Evolutionary conservation across 2,797 vertebrate species (phyloP), one percentile per base, ranked within the genome.

Genomic region (Adrianichthys oophorus): DNA sequence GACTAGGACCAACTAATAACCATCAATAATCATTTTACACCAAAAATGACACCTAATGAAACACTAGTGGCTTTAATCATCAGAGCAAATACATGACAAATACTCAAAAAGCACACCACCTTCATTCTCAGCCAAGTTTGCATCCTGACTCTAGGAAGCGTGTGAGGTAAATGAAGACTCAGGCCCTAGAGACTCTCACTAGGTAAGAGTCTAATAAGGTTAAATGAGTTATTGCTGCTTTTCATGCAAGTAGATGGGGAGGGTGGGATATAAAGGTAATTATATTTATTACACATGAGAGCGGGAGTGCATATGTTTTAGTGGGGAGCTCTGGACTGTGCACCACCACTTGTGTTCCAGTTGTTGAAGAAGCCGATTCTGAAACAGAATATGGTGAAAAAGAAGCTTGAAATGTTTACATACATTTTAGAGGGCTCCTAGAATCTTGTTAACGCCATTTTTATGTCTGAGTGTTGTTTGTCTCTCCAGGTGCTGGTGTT

Each of bases 141-240:
- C 53, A 70, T 65, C 41, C 5, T 62, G 62, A 68, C 79, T 74
- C 65, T 70, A 78, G 62, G 65, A 65, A 64, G 67, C 65, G 69
- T 59, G 62, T 41, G 73, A 74, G 59, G 68, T 60, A 78, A 84
- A 82, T 85, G 78, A 78, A 58, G 48, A 79, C 47, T 72, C 26
- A 15, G 53, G 32, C 80, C 76, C 74, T 42, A 23, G 82, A 80
- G 82, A 75, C 61, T 74, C 74, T 72, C 76, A 68, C 78, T 72
- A 80, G 70, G 74, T 80, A 79, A 86, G 85, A 14, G 57, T 70
- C 67, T 88, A 87, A 86, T 83, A 74, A 79, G 69, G 76, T 70
- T 83, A 80, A 83, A 81, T 83, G 82, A 80, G 78, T 84, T 82
- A 82, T 80, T 76, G 77, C 79, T 70, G 61, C 77, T 79, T 71